Base-by-base conservation (phyloP, 2,888 invertebrate species). In the Steinernema carpocapsae region DNA sequence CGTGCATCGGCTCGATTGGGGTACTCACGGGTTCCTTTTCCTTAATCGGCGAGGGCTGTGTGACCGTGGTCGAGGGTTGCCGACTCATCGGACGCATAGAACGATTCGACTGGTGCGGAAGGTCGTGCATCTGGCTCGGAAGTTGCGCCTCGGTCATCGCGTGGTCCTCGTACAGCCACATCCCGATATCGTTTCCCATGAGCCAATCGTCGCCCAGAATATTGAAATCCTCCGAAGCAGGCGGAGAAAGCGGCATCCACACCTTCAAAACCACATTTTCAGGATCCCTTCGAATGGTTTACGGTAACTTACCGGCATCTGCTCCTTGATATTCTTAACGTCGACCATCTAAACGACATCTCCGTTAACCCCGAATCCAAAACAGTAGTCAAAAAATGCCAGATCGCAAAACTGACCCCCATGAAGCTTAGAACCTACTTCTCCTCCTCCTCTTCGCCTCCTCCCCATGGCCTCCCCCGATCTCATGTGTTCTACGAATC, bases 241-340 rank as follows among this genome's bases (percentile, higher is more conserved):
- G 96, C 76, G 97, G 97, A 24, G 97, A 97, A 75, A 96, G 97
- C 73, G 97, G 97, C 83, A 94, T 92, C 96, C 97, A 97, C 91
- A 94, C 92, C 95, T 96, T 56, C 10, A 37, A 37, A 48, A 7
- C 14, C 48, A 4, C 3, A 19, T 7, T 3, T 14, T 48, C 48
- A 48, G n/a, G 48, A 17, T 48, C 4, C 3, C 19, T 48, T 10
- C 24, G 10, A 6, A 22, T 14, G 17, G n/a, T 17, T 7, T 14
- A 48, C 48, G 4, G 37, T n/a, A 48, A 48, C 48, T 42, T 51
- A 72, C 46, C 48, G 19, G 72, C 56, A 72, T 43, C 2, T 72
- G 48, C 22, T 46, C 26, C 17, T 17, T 24, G 22, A 52, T 12
- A 52, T 72, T 19, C 26, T 72, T 19, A 0, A 72, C 51, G 17